Base-by-base conservation (phyloP, 2,113 vertebrate genomes). In the Micromys minutus region DNA sequence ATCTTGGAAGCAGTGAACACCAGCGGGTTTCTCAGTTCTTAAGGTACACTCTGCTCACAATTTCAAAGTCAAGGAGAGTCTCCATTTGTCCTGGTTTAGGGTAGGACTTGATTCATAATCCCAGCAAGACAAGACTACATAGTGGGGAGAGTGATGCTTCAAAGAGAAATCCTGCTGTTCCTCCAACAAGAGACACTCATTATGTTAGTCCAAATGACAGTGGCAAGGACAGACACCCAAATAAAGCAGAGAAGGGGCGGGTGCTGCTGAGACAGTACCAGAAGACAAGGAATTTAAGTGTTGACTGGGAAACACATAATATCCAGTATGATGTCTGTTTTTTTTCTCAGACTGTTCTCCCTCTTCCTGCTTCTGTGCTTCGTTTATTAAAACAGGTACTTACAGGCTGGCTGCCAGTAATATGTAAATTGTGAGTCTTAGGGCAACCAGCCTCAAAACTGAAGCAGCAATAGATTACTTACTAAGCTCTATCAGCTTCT, bases 11-110 rank as follows among this genome's bases (percentile, higher is more conserved):
- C 65, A 85, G 65, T 39, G 69, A 67, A 50, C 31, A 67, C 10
- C 16, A 12, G 39, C 9, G 74, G 74, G 77, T 87, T 93, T 84
- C 29, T 92, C 42, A 92, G 81, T 5, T 63, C 16, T 72, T 69
- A 34, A 85, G 65, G n/a, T n/a, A 24, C 2, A 59, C 10, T 71
- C 13, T 15, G 12, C 63, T 94, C 5, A 81, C 2, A 7, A 67
- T 84, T 94, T 94, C 57, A 95, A 76, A 92, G 74, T 81, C 7
- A 86, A 47, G 29, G n/a, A 71, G 26, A 52, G 63, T 94, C 63
- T 90, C 16, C 9, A 71, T 75, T 34, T 92, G 17, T 88, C 24
- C 92, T 80, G 83, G 42, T 65, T 45, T 74, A 93, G 88, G 34
- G 57, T 13, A 87, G 71, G 63, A 39, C 39, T 34, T 21, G 29